These are phyloP conservation scores for Struthio camelus DNA, from an alignment of 2,113 vertebrate genomes.

Conservation along the genomic window DNA sequence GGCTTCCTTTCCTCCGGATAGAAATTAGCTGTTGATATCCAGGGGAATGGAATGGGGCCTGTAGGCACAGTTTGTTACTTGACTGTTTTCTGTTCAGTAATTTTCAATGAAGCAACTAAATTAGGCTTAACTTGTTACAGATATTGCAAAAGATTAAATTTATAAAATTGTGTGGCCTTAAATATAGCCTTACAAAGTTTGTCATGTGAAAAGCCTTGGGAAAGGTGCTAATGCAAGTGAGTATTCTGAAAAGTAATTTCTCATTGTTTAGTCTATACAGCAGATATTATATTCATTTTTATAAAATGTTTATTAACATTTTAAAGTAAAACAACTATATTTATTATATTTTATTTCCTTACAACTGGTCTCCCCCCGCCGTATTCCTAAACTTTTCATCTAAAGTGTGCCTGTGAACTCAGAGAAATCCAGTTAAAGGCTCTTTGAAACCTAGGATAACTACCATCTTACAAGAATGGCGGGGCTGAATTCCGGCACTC, in stretches of 20 bases:
- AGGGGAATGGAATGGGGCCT: background rate
- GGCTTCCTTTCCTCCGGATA: background rate
- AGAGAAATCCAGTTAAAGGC: background rate
- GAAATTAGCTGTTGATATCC: background rate
- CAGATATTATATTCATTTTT: background rate
- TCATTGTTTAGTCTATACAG: conserved; percentile 36
- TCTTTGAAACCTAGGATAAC: background rate
- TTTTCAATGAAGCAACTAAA: conserved; percentile 77
- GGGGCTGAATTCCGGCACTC: background rate
- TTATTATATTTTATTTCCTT: background rate
- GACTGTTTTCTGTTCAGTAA: conserved; percentile 70
- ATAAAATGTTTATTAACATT: background rate
- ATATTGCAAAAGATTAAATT: conserved; percentile 73
- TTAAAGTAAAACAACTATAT: background rate
- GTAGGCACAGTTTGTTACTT: conserved; percentile 68
- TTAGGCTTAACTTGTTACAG: conserved; percentile 67
- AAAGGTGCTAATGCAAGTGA: conserved; percentile 58
- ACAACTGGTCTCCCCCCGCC: too few species aligned
- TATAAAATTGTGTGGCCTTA: conserved; percentile 61
- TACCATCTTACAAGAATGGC: background rate
- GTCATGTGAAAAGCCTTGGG: conserved; percentile 40
- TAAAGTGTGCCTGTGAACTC: background rate
- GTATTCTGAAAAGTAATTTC: conserved; percentile 48
- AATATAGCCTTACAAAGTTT: conserved; percentile 60
- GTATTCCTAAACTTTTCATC: background rate